Conservation (phyloP, 1,140 invertebrate species). For the Camponotus floridanus region DNA sequence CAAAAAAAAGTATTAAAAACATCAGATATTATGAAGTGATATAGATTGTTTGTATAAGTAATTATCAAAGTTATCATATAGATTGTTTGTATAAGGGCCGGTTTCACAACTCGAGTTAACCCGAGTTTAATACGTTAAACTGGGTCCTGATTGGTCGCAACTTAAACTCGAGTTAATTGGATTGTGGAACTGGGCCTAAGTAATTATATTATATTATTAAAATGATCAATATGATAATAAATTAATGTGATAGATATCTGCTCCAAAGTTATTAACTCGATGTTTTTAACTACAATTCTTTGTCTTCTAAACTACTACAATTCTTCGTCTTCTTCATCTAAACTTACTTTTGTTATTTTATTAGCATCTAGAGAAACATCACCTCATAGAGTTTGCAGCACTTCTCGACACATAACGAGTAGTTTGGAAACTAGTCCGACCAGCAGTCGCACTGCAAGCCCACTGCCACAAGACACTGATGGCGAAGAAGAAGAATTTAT, state of each 20-base stretch:
- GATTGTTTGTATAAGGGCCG: too few species aligned
- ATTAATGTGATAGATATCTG: background rate
- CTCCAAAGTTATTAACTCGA: background rate
- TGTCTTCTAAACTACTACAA: background rate
- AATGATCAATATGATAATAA: too few species aligned
- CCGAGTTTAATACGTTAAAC: too few species aligned
- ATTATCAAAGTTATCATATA: too few species aligned
- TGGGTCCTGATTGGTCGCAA: too few species aligned
- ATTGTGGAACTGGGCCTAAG: too few species aligned
- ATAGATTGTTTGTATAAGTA: background rate
- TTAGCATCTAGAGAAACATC: conserved; percentile 88
- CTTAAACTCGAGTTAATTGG: too few species aligned
- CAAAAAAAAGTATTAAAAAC: background rate
- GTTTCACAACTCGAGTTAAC: too few species aligned
- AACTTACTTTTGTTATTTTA: conserved; percentile 56
- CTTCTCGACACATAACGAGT: conserved; percentile 84
- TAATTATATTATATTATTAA: too few species aligned
- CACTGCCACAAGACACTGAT: conserved; percentile 89
- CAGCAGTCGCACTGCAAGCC: conserved; percentile 85
- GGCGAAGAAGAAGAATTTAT: conserved; percentile 91
- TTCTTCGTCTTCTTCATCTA: background rate
- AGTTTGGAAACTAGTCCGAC: conserved; percentile 85
- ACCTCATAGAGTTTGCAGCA: conserved; percentile 85
- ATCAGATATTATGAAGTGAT: background rate
- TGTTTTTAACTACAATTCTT: background rate